phyloP scores from a whole-genome alignment of 1,140 invertebrate species.

The Chrysoperla carnea region DNA sequence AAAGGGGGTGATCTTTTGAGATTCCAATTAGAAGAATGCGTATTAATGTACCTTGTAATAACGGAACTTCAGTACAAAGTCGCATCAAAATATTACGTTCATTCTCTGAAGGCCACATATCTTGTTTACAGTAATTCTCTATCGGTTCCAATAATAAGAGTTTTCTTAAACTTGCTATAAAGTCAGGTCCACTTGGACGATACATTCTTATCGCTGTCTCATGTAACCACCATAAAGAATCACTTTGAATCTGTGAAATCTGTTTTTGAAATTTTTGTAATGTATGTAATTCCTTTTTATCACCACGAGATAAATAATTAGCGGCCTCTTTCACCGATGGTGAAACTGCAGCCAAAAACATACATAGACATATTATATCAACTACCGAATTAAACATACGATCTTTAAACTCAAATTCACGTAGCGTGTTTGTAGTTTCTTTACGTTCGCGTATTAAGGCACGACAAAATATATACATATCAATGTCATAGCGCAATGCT shows the following conservation, averaged over 20 bases:
- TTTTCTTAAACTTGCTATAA: conserved; percentile 68
- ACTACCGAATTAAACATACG: conserved; percentile 66
- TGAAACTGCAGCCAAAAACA: conserved; percentile 61
- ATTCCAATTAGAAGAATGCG: conserved; percentile 67
- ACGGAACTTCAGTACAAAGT: conserved; percentile 71
- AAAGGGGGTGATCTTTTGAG: conserved; percentile 69
- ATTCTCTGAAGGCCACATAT: conserved; percentile 86
- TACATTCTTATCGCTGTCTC: conserved; percentile 58
- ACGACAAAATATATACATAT: conserved; percentile 48
- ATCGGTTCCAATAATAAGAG: conserved; percentile 67
- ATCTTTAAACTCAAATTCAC: conserved; percentile 54
- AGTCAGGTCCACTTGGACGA: conserved; percentile 51
- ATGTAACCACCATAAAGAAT: conserved; percentile 73
- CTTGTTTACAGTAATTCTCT: conserved; percentile 78
- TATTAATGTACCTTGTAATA: conserved; percentile 68
- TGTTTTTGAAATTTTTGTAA: conserved; percentile 41
- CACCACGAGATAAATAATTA: conserved; percentile 33
- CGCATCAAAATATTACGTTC: conserved; percentile 63
- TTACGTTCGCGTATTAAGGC: conserved; percentile 46
- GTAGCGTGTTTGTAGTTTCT: conserved; percentile 27
- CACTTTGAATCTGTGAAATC: conserved; percentile 62
- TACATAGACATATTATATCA: conserved; percentile 71
- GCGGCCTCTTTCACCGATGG: conserved; percentile 57
- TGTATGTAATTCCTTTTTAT: conserved; percentile 36
- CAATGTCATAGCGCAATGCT: conserved; percentile 61